Percentiles rank a stretch among this genome's conserved stretches.
Evolutionary conservation across 53 echinoderm and acorn worm genomes (phyloP).

Genomic region (Astropecten irregularis): DNA sequence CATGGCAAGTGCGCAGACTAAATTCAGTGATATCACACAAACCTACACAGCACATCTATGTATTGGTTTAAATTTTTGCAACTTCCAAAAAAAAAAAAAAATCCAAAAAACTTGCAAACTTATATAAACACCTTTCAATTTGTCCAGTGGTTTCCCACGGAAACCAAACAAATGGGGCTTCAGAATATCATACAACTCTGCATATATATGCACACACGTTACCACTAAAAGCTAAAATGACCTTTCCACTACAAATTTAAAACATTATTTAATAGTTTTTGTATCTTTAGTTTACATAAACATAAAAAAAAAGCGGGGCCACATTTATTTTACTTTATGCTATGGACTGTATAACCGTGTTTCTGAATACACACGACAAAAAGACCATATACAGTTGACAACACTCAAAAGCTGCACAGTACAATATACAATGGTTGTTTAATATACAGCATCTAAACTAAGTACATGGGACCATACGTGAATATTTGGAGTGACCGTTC

Average conservation of each 20-base stretch:
- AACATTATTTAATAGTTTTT: neutral
- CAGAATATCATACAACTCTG: constrained; percentile 53
- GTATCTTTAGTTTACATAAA: constrained; percentile 8
- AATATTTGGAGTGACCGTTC: no score
- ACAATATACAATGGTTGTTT: constrained; percentile 27
- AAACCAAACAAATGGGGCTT: constrained; percentile 52
- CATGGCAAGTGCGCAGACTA: constrained; percentile 35
- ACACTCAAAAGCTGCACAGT: neutral
- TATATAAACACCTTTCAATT: constrained; percentile 59
- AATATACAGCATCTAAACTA: constrained; percentile 42
- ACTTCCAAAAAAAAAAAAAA: neutral
- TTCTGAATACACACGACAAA: neutral
- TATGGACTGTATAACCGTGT: no score
- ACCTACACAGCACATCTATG: constrained; percentile 23
- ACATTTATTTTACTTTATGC: neutral
- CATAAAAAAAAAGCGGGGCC: constrained; percentile 18
- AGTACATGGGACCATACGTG: constrained; percentile 24
- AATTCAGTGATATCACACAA: neutral
- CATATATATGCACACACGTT: constrained; percentile 9
- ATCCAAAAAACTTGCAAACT: constrained; percentile 29
- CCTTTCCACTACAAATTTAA: neutral
- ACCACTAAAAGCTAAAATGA: neutral
- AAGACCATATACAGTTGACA: neutral
- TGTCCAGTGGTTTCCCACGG: constrained; percentile 18
- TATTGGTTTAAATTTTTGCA: no score